phyloP scores from a whole-genome alignment of 2,888 invertebrate species.

The Cantharis flavilabris region DNA sequence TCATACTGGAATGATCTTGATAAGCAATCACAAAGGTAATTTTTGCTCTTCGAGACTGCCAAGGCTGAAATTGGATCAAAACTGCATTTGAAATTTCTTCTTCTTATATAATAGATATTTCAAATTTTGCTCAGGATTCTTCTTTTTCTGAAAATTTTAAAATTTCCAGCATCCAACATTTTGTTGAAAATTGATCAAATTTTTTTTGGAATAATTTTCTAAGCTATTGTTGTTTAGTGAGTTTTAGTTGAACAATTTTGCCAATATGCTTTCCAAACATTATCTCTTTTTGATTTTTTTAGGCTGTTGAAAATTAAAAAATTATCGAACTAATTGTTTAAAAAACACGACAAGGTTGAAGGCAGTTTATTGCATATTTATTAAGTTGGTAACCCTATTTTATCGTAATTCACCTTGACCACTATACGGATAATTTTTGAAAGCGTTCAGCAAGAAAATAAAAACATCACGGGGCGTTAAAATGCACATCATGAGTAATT shows the following conservation, averaged over 20 bases:
- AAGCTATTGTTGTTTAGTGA: too few relatives aligned
- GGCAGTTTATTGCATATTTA: neutral
- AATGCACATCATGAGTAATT: constrained; percentile 6
- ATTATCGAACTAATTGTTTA: neutral
- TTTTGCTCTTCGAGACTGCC: neutral
- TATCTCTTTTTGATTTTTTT: too few relatives aligned
- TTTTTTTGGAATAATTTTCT: too few relatives aligned
- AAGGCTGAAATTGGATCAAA: neutral
- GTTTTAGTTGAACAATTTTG: too few relatives aligned
- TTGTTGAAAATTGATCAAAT: too few relatives aligned
- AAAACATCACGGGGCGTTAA: neutral
- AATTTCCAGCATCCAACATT: too few relatives aligned
- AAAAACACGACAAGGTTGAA: neutral
- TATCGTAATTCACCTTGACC: neutral
- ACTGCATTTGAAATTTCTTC: neutral
- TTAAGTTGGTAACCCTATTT: neutral
- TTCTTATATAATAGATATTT: too few relatives aligned
- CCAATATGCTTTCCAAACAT: too few relatives aligned
- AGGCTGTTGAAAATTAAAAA: too few relatives aligned
- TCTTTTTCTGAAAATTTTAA: too few relatives aligned
- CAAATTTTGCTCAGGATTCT: too few relatives aligned
- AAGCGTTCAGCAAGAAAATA: constrained; percentile 2
- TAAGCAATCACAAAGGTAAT: neutral
- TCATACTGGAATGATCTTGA: neutral
- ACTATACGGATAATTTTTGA: neutral